Evolutionary conservation across 1,140 invertebrate genomes (phyloP), one percentile per base, ranked within the genome.

Genomic region (Polyergus mexicanus): DNA sequence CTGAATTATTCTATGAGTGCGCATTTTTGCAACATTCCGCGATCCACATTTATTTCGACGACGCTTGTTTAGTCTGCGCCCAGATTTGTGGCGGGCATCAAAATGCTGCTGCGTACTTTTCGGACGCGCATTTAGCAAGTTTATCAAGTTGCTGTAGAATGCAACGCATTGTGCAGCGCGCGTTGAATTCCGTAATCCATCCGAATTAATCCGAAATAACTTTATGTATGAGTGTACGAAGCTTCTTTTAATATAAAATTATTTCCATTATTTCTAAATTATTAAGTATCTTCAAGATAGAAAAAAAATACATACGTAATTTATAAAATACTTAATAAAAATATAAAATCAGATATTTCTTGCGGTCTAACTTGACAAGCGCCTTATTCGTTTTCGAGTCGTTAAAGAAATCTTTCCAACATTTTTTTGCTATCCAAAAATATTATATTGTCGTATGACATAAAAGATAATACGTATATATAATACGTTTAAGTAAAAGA

Each of bases 21-120:
- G 38, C 78, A 78, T 68, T 88, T 77, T 76, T 88, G 56, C 69
- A 85, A 81, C 81, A 32, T 58, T 44, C n/a, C 65, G 8, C 60
- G 56, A 22, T 22, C 75, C 72, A 71, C 81, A 88, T 86, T 85
- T 89, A 89, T 88, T 78, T 85, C 74, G 78, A 71, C 65, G 74
- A 80, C 35, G 72, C 54, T 85, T 88, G 87, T 88, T 88, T 88
- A 89, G 87, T 88, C 87, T 88, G 71, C 60, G 47, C 32, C 41
- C 28, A 47, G 13, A 62, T n/a, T 16, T 66, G 28, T 25, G 38
- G 51, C 78, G 60, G 7, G 38, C 69, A 58, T 81, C 60, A 38
- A 66, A 60, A 66, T 22, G 76, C 44, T 25, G 11, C 13, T 22
- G 32, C 44, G 28, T 65, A 75, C 69, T 87, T 76, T 88, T 84